A percentile compares a stretch with the other conserved stretches of the same genome.
Conservation (phyloP, 2,888 invertebrate species). For the Therioaphis trifolii region DNA sequence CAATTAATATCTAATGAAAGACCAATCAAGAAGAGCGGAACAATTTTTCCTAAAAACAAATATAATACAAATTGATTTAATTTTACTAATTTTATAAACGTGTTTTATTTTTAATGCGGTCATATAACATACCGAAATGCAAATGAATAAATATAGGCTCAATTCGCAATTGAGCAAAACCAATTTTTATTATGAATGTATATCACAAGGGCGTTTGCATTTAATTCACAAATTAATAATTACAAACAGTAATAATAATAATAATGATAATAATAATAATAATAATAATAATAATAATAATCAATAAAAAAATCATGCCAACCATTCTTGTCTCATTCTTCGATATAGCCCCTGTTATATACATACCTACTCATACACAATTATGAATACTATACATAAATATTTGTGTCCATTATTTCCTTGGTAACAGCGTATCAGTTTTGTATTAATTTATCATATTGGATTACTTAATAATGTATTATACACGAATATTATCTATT, state of each 20-base stretch:
- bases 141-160: constrained; percentile 43
- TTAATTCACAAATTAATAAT: background rate
- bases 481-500: constrained; percentile 14
- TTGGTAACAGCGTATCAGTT: background rate
- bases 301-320: background rate
- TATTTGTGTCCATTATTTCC: background rate
- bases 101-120: constrained; percentile 8
- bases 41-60: background rate
- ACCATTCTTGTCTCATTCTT: background rate
- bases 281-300: background rate
- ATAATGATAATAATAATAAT: no score
- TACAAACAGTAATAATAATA: background rate
- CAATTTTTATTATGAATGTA: constrained; percentile 13
- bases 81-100: constrained; percentile 29
- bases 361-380: background rate
- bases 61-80: background rate
- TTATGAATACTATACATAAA: background rate
- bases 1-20: background rate
- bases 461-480: constrained; percentile 38
- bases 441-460: constrained; percentile 41
- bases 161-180: constrained; percentile 46
- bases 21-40: background rate
- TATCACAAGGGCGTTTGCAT: constrained; percentile 35
- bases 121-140: constrained; percentile 15
- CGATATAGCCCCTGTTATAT: background rate